Evolutionary conservation across 1,140 invertebrate species (phyloP).

Genomic region (Ceratoteleas bidentatus): DNA sequence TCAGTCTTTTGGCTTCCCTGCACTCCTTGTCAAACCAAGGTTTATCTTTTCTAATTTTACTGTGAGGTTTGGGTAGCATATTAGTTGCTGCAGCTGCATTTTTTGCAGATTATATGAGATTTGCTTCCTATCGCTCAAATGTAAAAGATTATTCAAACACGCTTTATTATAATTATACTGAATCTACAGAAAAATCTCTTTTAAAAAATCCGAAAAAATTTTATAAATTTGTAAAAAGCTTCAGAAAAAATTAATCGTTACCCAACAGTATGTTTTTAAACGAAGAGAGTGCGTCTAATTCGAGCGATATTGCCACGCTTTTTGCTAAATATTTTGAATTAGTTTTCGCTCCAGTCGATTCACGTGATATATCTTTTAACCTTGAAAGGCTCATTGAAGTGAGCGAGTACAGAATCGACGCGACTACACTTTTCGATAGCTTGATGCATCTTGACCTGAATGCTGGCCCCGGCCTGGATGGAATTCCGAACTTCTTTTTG

Average conservation of each 20-base stretch:
- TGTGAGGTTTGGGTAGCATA: not conserved
- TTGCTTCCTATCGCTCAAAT: not conserved
- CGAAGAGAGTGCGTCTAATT: not conserved
- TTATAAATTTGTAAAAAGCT: constrained; percentile 1
- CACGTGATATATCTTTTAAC: no score
- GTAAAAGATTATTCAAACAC: not conserved
- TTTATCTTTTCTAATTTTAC: not conserved
- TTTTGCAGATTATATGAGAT: not conserved
- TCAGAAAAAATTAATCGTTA: not conserved
- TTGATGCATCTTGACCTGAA: no score
- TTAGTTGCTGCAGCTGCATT: not conserved
- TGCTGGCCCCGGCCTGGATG: no score
- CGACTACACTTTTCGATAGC: no score
- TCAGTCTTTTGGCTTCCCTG: no score
- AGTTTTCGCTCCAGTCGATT: not conserved
- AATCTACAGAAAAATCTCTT: not conserved
- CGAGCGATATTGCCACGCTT: not conserved
- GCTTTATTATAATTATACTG: not conserved
- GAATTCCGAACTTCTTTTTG: no score
- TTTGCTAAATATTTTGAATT: no score
- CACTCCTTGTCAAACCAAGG: no score
- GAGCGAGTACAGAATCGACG: no score
- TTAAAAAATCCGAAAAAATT: not conserved
- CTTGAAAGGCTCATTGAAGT: no score
- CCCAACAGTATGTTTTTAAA: not conserved